phyloP scores from a whole-genome alignment of 2,888 invertebrate genomes.

The Rapana venosa region DNA sequence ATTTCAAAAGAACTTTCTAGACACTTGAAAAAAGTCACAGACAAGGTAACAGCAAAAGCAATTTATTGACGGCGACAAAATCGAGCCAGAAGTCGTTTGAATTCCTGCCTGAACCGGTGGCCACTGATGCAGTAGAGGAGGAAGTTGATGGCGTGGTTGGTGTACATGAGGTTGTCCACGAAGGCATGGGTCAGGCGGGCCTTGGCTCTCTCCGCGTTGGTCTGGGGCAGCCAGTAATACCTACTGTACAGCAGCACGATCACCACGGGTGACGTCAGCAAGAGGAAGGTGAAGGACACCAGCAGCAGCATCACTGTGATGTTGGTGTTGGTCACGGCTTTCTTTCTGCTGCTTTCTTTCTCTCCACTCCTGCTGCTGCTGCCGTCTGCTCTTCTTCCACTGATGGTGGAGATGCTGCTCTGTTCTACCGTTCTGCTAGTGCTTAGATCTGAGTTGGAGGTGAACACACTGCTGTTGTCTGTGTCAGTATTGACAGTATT shows the following conservation, averaged over 20 bases:
- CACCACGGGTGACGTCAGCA: constrained; percentile 48
- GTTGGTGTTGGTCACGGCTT: constrained; percentile 25
- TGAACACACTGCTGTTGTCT: too few species aligned
- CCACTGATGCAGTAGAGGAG: constrained; percentile 50
- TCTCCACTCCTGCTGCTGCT: background rate
- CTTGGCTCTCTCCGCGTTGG: constrained; percentile 33
- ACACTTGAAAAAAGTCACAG: background rate
- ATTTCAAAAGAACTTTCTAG: background rate
- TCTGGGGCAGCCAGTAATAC: constrained; percentile 42
- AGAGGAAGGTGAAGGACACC: constrained; percentile 49
- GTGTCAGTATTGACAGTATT: background rate
- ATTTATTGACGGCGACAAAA: background rate
- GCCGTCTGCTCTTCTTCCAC: background rate
- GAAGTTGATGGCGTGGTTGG: constrained; percentile 52
- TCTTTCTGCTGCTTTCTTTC: background rate
- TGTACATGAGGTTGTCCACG: constrained; percentile 53
- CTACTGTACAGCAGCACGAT: constrained; percentile 44
- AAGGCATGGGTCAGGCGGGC: constrained; percentile 45
- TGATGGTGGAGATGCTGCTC: constrained; percentile 7
- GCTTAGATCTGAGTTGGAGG: background rate
- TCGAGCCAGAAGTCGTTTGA: constrained; percentile 17
- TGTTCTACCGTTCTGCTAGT: background rate
- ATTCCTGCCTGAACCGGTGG: constrained; percentile 45
- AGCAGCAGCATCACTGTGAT: constrained; percentile 49
- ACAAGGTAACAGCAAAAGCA: background rate